Base-by-base conservation (phyloP, 2,797 vertebrate species). In the Clarias laeviceps region DNA sequence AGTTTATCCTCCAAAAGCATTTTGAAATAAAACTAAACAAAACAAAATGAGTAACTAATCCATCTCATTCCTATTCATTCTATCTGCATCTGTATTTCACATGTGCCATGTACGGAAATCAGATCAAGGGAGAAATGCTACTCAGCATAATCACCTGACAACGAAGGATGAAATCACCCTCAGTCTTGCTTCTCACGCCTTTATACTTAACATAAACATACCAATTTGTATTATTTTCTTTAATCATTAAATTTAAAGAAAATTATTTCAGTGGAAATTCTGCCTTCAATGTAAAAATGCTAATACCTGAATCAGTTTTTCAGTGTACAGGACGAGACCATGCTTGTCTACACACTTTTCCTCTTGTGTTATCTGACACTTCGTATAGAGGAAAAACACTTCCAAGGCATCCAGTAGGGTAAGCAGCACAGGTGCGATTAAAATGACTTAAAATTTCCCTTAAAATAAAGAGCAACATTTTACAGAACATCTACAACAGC, bases 81-180 rank as follows among this genome's bases (percentile, higher is more conserved):
- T 14, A 68, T 32, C 29, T 34, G 17, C 29, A 1, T 8, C 17
- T 69, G 66, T 18, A 37, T 69, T 69, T 69, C 32, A 65, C 62
- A 65, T 65, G 62, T 1, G n/a, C 4, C 12, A n/a, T n/a, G n/a
- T n/a, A 61, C 2, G 20, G 7, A 7, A 22, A 8, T 22, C 59
- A 22, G 22, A 61, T 8, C 7, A 6, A 14, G 20, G 29, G 29
- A 4, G 65, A 18, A 29, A 1, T 66, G 27, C 34, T 32, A 34
- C 62, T 65, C 62, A 27, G 8, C 27, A 2, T 65, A 65, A 65
- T 65, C 9, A 27, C 62, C 62, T 65, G n/a, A 65, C n/a, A n/a
- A n/a, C n/a, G n/a, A n/a, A n/a, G n/a, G 54, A 73, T 3, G 24
- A 73, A 73, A 17, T 73, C 70, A 73, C 24, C 70, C 70, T 54